phyloP scores from a whole-genome alignment of 1,140 invertebrate species.

The Pristionchus pacificus region DNA sequence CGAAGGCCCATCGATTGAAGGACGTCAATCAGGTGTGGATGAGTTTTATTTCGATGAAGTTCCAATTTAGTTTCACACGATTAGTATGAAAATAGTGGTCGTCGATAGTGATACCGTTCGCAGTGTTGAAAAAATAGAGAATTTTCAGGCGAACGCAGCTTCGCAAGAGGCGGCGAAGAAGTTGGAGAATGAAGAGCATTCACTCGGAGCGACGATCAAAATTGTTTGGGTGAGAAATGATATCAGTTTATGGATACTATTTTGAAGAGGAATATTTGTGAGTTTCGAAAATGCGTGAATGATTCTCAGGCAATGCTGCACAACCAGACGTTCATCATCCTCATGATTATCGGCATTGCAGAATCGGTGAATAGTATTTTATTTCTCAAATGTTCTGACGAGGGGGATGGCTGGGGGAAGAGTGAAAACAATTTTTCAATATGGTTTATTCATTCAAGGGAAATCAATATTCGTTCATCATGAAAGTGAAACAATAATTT shows the following conservation, averaged over 20 bases:
- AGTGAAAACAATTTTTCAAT: too few species aligned
- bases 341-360: slow-evolving; percentile 54
- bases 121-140: not conserved
- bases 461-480: too few species aligned
- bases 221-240: not conserved
- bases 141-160: slow-evolving; percentile 41
- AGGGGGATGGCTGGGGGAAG: too few species aligned
- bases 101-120: too few species aligned
- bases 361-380: slow-evolving; percentile 44
- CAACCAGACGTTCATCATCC: slow-evolving; percentile 54
- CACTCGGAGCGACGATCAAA: not conserved
- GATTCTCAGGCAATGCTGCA: too few species aligned
- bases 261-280: too few species aligned
- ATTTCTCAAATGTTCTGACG: too few species aligned
- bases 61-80: too few species aligned
- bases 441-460: too few species aligned
- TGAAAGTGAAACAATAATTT: too few species aligned
- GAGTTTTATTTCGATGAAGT: slow-evolving; percentile 20
- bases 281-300: too few species aligned
- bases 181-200: slow-evolving; percentile 36
- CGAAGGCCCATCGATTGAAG: slow-evolving; percentile 50
- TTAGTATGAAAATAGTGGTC: too few species aligned
- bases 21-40: slow-evolving; percentile 49
- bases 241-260: not conserved
- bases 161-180: slow-evolving; percentile 26